Evolutionary conservation across 1,140 invertebrate genomes (phyloP).

Genomic region (Myzus persicae): DNA sequence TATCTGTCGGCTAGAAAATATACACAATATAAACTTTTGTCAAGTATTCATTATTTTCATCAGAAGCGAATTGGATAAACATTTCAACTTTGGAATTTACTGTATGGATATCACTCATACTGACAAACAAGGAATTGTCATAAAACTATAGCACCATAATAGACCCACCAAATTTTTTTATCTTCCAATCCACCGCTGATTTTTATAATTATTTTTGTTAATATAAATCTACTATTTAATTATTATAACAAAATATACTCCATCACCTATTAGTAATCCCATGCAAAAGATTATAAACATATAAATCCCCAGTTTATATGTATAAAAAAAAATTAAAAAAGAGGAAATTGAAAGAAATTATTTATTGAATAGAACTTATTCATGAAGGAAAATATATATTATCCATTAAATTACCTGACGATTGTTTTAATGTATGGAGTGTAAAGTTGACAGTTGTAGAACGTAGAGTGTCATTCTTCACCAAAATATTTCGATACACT

Average conservation of each 20-base stretch:
- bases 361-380: slow-evolving; percentile 23
- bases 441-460: slow-evolving; percentile 52
- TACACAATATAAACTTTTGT: slow-evolving; percentile 9
- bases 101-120: not conserved
- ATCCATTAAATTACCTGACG: slow-evolving; percentile 56
- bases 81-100: not conserved
- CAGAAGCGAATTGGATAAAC: not conserved
- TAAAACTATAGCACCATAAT: not conserved
- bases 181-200: not conserved
- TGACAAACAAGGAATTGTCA: not conserved
- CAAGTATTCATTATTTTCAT: not conserved
- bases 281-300: slow-evolving; percentile 11
- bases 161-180: not conserved
- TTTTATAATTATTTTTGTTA: slow-evolving; percentile 17
- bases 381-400: slow-evolving; percentile 46
- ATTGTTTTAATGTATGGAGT: slow-evolving; percentile 45
- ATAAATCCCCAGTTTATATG: not conserved
- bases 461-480: not conserved
- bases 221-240: not conserved
- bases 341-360: not conserved
- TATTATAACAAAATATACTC: not conserved
- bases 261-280: slow-evolving; percentile 12
- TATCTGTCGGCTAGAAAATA: slow-evolving; percentile 56
- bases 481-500: not conserved
- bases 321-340: not conserved